These are phyloP conservation scores for Melanotaenia maccullochi DNA, from an alignment of 2,797 vertebrate genomes.

Conservation along the genomic window DNA sequence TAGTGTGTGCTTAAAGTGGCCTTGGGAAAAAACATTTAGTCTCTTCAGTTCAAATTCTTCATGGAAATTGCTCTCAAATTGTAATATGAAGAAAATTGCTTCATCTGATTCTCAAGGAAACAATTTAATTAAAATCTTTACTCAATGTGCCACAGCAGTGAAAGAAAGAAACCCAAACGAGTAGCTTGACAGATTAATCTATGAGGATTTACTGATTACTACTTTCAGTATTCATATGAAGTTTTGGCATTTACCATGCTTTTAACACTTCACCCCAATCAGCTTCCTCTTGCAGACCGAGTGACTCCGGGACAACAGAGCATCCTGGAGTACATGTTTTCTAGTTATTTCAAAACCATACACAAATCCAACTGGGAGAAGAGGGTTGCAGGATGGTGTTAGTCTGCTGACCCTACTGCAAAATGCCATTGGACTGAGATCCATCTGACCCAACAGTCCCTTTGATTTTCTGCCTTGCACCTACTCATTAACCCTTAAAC, in stretches of 20 bases:
- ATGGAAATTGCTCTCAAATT: constrained; percentile 31
- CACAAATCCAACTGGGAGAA: too few species aligned
- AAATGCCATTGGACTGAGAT: too few species aligned
- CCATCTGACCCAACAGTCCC: too few species aligned
- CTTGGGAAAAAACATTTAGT: too few species aligned
- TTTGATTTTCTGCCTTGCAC: too few species aligned
- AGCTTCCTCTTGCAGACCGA: neutral
- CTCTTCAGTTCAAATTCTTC: constrained; percentile 29
- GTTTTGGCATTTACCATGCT: constrained; percentile 5
- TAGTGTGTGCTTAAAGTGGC: too few species aligned
- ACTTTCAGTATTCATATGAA: constrained; percentile 2
- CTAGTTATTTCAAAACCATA: too few species aligned
- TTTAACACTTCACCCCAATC: neutral
- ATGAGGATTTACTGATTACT: neutral
- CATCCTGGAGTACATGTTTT: too few species aligned
- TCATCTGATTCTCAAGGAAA: constrained; percentile 17
- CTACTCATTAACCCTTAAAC: too few species aligned
- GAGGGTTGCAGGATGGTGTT: too few species aligned
- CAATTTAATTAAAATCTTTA: constrained; percentile 56
- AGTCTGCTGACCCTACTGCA: too few species aligned
- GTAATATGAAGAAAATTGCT: constrained; percentile 49
- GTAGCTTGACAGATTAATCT: neutral
- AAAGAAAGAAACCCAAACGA: constrained; percentile 2
- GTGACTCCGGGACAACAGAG: too few species aligned
- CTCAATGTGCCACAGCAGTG: constrained; percentile 19